Percentiles rank a stretch among this genome's conserved stretches.
Conservation (phyloP, 2,888 invertebrate species). For the Ennomos fuscantarius region DNA sequence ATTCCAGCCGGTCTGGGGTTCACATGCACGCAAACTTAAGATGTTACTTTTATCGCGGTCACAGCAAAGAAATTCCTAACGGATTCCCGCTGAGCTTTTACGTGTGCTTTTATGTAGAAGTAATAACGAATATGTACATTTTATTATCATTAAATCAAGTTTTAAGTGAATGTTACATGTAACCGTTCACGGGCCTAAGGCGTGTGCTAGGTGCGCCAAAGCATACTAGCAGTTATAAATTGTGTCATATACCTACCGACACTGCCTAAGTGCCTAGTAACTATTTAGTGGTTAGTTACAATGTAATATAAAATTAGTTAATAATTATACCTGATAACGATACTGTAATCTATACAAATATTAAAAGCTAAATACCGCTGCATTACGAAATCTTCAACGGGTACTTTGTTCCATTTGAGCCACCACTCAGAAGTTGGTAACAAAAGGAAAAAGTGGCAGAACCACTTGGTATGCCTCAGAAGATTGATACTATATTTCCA, state of each 20-base stretch:
- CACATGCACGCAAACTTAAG: constrained; percentile 16
- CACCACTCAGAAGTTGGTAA: no score
- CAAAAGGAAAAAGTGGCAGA: no score
- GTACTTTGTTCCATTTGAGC: no score
- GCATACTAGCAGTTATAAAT: constrained; percentile 18
- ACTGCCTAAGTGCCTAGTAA: neutral
- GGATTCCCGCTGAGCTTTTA: constrained; percentile 2
- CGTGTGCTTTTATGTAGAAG: no score
- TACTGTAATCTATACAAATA: constrained; percentile 4
- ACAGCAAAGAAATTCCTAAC: constrained; percentile 20
- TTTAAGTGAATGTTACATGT: constrained; percentile 2
- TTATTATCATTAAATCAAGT: no score
- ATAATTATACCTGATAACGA: constrained; percentile 5
- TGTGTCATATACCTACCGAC: constrained; percentile 24
- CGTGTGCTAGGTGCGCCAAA: constrained; percentile 22
- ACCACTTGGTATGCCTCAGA: no score
- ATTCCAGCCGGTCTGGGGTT: constrained; percentile 16
- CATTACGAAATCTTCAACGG: no score
- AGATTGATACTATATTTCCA: no score
- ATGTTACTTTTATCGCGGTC: constrained; percentile 16
- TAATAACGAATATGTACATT: no score
- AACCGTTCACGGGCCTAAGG: constrained; percentile 15
- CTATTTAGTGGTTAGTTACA: constrained; percentile 11
- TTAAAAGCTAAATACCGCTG: neutral
- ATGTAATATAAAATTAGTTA: constrained; percentile 2